These are phyloP conservation scores for Zosterops hypoxanthus DNA, from an alignment of 2,113 vertebrate species.

Conservation along the genomic window DNA sequence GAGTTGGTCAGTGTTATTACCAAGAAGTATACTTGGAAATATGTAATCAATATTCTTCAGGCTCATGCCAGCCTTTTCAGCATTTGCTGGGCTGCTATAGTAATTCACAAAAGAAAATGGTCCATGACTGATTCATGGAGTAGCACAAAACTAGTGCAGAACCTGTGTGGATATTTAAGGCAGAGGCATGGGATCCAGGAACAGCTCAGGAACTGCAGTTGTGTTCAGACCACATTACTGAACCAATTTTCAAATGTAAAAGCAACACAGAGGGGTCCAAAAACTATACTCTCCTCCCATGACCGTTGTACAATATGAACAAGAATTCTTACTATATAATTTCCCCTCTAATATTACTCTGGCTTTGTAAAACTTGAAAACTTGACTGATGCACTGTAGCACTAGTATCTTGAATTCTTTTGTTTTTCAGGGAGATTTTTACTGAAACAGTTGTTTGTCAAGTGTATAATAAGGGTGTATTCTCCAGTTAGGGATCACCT, in stretches of 20 bases:
- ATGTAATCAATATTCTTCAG: neutral
- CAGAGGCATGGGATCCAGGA: neutral
- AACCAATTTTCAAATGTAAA: neutral
- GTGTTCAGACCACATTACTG: neutral
- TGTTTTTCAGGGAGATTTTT: neutral
- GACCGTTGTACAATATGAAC: neutral
- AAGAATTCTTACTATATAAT: neutral
- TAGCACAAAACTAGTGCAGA: neutral
- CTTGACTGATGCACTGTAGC: neutral
- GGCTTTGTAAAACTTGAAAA: neutral
- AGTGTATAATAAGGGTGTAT: neutral
- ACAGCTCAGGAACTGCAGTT: neutral
- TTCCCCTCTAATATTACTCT: neutral
- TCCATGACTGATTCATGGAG: neutral
- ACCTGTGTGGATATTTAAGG: neutral
- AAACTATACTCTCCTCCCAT: neutral
- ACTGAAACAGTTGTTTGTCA: neutral
- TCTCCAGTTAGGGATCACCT: conserved; percentile 33
- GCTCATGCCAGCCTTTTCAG: neutral
- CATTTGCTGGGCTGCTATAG: neutral
- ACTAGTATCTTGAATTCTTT: neutral
- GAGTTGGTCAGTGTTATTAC: conserved; percentile 8
- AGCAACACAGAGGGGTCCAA: neutral
- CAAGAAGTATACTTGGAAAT: neutral
- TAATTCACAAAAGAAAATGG: neutral